Base-by-base conservation (phyloP, 92 coral and sea anemone genomes). In the Zoanthus solanderi region DNA sequence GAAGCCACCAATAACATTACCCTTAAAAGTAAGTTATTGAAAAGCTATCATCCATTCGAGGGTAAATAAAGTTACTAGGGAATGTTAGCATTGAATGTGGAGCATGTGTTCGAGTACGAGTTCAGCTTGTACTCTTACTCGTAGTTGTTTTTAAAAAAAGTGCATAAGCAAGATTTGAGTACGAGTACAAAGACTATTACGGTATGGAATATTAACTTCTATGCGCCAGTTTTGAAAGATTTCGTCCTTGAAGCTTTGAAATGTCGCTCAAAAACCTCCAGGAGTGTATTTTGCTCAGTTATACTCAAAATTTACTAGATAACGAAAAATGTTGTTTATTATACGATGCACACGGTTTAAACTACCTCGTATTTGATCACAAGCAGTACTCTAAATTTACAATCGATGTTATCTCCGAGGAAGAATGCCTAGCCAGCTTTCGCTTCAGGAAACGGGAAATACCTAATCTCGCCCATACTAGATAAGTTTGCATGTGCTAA, bases 231-330 rank as follows among this genome's bases (percentile, higher is more conserved):
- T 54, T 54, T 54, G 60, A 54, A 78, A 78, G 68, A 48, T 78
- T 78, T 18, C 60, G 32, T 42, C 69, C 42, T 71, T 32, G 53
- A 50, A 11, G 34, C 56, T 29, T 65, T 78, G 60, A 65, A 48
- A 78, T 78, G 83, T 57, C 69, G 2, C 58, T 83, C 57, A 83
- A 65, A 83, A 83, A 45, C 79, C 28, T 83, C 52, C 87, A 83
- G 78, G 87, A 83, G 78, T 61, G 87, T 57, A 45, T 83, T 83
- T 45, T 83, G 79, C 60, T 83, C 67, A 66, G 87, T 56, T 83
- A 83, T 56, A 45, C 37, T 44, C 79, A 61, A 83, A 76, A 83
- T 28, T 76, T 83, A 57, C 87, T 83, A 83, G 75, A 83, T 83
- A 61, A 67, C 74, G 75, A 83, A 63, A 48, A 83, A 83, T 80